Percentiles rank a stretch among this genome's conserved stretches.
Evolutionary conservation across 2,797 vertebrate genomes (phyloP).

Genomic region (Gobionotothen gibberifrons): DNA sequence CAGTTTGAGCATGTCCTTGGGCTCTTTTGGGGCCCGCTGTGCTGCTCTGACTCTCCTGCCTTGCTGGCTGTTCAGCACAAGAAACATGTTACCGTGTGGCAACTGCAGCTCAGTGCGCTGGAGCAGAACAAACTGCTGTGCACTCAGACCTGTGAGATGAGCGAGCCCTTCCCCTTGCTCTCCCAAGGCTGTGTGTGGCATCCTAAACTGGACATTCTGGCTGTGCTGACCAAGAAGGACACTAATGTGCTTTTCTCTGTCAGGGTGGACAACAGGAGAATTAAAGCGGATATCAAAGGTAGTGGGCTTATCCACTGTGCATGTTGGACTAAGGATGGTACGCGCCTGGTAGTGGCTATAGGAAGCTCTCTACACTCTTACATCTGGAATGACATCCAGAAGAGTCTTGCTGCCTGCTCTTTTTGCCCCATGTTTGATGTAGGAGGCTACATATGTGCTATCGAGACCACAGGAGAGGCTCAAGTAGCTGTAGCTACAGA

Average conservation of each 20-base stretch:
- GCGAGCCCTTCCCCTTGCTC: constrained; percentile 90
- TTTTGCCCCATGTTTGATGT: constrained; percentile 92
- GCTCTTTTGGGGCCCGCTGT: constrained; percentile 91
- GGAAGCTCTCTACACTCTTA: constrained; percentile 92
- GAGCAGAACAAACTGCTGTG: constrained; percentile 90
- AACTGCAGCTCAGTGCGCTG: constrained; percentile 85
- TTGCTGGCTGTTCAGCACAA: constrained; percentile 94
- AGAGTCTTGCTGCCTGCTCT: constrained; percentile 87
- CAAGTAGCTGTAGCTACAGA: constrained; percentile 92
- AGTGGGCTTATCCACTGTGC: constrained; percentile 90
- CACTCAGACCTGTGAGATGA: constrained; percentile 92
- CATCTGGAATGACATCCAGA: constrained; percentile 91
- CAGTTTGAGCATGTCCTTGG: constrained; percentile 93
- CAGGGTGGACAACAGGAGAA: constrained; percentile 83
- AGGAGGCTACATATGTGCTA: constrained; percentile 88
- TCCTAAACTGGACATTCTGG: constrained; percentile 89
- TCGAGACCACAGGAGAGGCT: constrained; percentile 84
- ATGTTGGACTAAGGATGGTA: constrained; percentile 94
- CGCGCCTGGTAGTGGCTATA: constrained; percentile 91
- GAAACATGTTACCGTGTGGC: constrained; percentile 92
- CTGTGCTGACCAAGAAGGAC: constrained; percentile 90
- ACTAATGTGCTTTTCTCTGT: constrained; percentile 89
- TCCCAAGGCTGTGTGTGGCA: constrained; percentile 97
- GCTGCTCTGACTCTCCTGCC: constrained; percentile 80
- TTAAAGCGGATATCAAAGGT: constrained; percentile 87